Percentiles rank a stretch among this genome's conserved stretches.
Evolutionary conservation across 2,113 vertebrate species (phyloP).

Genomic region (Megaceryle torquata): DNA sequence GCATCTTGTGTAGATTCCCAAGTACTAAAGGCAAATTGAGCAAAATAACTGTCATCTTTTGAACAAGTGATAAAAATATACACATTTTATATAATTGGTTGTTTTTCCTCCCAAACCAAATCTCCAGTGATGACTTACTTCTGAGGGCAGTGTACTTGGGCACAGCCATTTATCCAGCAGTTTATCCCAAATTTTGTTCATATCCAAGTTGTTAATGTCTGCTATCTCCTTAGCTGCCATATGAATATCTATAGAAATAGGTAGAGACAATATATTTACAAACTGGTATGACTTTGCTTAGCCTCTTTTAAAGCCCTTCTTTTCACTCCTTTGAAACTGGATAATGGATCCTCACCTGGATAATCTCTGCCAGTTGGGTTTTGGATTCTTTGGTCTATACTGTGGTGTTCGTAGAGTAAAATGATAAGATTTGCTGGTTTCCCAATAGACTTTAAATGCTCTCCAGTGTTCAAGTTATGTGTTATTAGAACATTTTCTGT

Average conservation of each 20-base stretch:
- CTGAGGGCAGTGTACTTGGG: conserved; percentile 69
- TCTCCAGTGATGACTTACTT: conserved; percentile 66
- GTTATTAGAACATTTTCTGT: conserved; percentile 85
- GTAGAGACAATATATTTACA: not conserved
- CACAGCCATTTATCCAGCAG: conserved; percentile 94
- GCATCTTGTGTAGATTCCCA: not conserved
- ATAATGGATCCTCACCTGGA: conserved; percentile 78
- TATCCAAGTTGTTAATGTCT: conserved; percentile 84
- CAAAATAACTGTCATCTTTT: not conserved
- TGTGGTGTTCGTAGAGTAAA: conserved; percentile 87
- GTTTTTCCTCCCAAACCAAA: not conserved
- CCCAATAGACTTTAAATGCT: conserved; percentile 78
- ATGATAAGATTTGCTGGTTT: conserved; percentile 85
- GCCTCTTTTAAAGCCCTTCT: not conserved
- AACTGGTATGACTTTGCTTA: not conserved
- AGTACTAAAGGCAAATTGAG: not conserved
- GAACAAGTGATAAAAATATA: not conserved
- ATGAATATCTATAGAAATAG: conserved; percentile 82
- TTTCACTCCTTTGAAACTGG: not conserved
- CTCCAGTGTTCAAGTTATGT: conserved; percentile 76
- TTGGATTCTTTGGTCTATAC: conserved; percentile 81
- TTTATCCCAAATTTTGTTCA: conserved; percentile 85
- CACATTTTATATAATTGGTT: not conserved
- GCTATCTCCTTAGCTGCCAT: conserved; percentile 87
- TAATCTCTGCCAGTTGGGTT: conserved; percentile 73